Evolutionary conservation across 92 coral and sea anemone species (phyloP), one percentile per base, ranked within the genome.

Genomic region (Bergia sp.): DNA sequence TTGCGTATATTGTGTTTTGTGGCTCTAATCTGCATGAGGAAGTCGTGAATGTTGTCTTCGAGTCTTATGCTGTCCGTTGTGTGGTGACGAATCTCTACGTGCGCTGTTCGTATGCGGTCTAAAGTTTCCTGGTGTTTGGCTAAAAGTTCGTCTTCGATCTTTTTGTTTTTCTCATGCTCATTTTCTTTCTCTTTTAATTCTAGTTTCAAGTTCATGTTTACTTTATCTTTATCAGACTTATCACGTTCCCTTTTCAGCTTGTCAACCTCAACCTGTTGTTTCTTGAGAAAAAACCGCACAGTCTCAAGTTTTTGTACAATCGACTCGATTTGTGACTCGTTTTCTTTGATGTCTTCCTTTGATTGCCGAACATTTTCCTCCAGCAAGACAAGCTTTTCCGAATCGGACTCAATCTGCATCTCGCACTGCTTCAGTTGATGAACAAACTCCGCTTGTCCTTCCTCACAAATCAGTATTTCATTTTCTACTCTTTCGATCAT

Each of bases 401-500:
- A 92, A 58, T 92, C 88, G 12, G 92, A 77, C 81, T 92, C 92
- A 37, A 96, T 93, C 88, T 96, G 95, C 76, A 89, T 81, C 82
- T 95, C 97, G 84, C 77, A 91, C 55, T 88, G 93, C 65, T 95
- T 91, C 81, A 91, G 90, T 41, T 95, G 96, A 77, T 89, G 88
- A 77, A 58, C 73, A 29, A 90, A 53, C 47, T 96, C 94, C 18
- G 86, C 91, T 73, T 94, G 95, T 3, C 83, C 82, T 18, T 95
- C 95, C 76, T 96, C 96, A 72, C 89, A 93, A 5, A 89, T 50
- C 41, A 86, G 58, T 21, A 95, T 94, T 72, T 96, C 98, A 42
- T 91, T 94, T 74, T 96, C 98, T 50, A 94, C 86, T 4, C 95
- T 91, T 67, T 96, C 98, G 69, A 95, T 94, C 98, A 96, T 92